Conservation (phyloP, 2,113 vertebrate species). For the Arothron firmamentum region DNA sequence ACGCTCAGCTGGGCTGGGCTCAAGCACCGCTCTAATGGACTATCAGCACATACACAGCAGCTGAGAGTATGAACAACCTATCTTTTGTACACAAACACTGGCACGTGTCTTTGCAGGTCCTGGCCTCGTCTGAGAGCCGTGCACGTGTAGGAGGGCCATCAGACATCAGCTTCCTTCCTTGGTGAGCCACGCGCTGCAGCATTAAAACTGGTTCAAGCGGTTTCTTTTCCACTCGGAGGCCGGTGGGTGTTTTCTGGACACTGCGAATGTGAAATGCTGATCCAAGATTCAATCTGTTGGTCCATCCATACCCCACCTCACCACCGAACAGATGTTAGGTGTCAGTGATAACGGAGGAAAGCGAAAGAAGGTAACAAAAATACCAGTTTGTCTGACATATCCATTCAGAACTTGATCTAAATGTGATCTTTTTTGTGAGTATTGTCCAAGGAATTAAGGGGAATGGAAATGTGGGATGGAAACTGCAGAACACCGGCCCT, state of each 20-base stretch:
- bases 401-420: not conserved
- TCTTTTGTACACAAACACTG: constrained; percentile 52
- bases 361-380: not conserved
- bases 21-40: constrained; percentile 38
- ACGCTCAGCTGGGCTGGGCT: constrained; percentile 2
- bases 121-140: constrained; percentile 21
- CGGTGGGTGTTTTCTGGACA: not conserved
- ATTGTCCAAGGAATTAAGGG: no score
- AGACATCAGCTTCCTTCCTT: constrained; percentile 19
- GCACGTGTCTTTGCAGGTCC: constrained; percentile 29
- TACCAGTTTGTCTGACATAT: not conserved
- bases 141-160: constrained; percentile 26
- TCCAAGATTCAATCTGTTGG: no score
- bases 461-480: no score
- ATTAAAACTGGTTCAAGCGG: constrained; percentile 4
- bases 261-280: no score
- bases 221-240: constrained; percentile 10
- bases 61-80: constrained; percentile 28
- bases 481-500: no score
- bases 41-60: constrained; percentile 40
- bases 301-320: no score
- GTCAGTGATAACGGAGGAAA: not conserved
- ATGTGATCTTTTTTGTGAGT: no score
- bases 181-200: constrained; percentile 5
- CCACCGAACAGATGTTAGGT: no score